phyloP scores from a whole-genome alignment of 2,113 vertebrate species.

The Circaetus cinerascens region DNA sequence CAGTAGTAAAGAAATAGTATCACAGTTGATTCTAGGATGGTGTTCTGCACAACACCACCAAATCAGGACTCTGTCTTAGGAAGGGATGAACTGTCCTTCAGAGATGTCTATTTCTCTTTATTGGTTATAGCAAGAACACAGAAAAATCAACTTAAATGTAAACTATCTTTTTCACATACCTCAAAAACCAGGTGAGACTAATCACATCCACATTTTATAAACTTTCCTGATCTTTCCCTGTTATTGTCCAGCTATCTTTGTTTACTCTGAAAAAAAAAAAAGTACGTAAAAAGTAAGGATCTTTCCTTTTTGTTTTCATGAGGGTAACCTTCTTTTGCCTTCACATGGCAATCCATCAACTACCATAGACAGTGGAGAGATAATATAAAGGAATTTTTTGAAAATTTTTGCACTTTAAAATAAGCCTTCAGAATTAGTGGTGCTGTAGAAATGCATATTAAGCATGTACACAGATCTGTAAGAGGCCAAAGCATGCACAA shows the following conservation, averaged over 20 bases:
- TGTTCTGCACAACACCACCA: fast-evolving
- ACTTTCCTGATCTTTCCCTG: background rate
- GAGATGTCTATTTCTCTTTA: background rate
- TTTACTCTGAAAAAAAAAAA: background rate
- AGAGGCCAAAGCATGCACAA: background rate
- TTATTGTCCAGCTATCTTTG: background rate
- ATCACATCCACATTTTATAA: background rate
- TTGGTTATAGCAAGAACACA: background rate
- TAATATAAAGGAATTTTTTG: background rate
- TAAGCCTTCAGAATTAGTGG: background rate
- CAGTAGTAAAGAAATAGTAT: background rate
- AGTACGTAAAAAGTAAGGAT: background rate
- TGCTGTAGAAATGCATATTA: background rate
- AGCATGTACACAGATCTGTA: background rate
- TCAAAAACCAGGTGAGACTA: background rate
- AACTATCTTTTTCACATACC: background rate
- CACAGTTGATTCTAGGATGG: background rate
- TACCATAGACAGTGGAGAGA: background rate
- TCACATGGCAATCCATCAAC: background rate
- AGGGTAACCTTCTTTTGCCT: background rate
- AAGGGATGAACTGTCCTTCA: background rate
- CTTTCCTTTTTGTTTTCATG: background rate
- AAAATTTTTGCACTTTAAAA: background rate
- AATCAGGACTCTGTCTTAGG: background rate
- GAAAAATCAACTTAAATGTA: background rate